Conservation (phyloP, 2,888 invertebrate genomes). For the Drosophila anomelani region DNA sequence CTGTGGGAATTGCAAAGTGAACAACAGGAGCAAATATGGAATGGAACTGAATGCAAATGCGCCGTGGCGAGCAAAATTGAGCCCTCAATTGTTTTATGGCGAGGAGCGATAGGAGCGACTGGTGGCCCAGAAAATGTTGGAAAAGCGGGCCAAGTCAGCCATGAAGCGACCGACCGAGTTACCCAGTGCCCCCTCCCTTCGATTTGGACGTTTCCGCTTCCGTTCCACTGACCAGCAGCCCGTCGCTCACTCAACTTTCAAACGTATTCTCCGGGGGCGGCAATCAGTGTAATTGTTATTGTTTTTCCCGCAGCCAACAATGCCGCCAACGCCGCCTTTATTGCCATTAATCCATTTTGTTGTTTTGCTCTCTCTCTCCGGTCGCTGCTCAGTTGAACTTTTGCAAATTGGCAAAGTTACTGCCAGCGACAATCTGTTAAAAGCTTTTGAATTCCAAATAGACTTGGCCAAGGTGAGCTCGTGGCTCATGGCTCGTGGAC, state of each 20-base stretch:
- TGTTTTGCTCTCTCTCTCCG: slow-evolving; percentile 11
- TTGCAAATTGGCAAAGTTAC: slow-evolving; percentile 63
- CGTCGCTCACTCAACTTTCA: slow-evolving; percentile 66
- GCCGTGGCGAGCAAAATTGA: slow-evolving; percentile 69
- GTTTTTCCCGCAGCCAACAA: slow-evolving; percentile 37
- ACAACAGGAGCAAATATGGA: slow-evolving; percentile 54
- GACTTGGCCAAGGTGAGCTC: slow-evolving; percentile 32
- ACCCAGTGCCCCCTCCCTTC: slow-evolving; percentile 14
- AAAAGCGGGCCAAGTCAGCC: slow-evolving; percentile 42
- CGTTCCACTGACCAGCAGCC: slow-evolving; percentile 57
- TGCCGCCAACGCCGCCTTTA: slow-evolving; percentile 19
- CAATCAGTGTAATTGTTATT: slow-evolving; percentile 77
- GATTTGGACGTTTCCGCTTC: slow-evolving; percentile 30
- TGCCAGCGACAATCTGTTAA: slow-evolving; percentile 53
- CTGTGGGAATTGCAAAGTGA: slow-evolving; percentile 23
- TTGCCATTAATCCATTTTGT: slow-evolving; percentile 41
- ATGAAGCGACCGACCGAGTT: slow-evolving; percentile 46
- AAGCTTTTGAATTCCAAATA: slow-evolving; percentile 49
- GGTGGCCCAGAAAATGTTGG: slow-evolving; percentile 36
- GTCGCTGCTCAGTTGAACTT: slow-evolving; percentile 36
- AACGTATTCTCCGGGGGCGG: slow-evolving; percentile 61
- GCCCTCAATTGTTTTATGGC: slow-evolving; percentile 75
- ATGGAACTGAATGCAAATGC: slow-evolving; percentile 57
- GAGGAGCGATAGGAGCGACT: slow-evolving; percentile 24
- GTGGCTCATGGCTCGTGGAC: slow-evolving; percentile 4